Conservation (phyloP, 1,140 invertebrate genomes). For the Sitodiplosis mosellana region DNA sequence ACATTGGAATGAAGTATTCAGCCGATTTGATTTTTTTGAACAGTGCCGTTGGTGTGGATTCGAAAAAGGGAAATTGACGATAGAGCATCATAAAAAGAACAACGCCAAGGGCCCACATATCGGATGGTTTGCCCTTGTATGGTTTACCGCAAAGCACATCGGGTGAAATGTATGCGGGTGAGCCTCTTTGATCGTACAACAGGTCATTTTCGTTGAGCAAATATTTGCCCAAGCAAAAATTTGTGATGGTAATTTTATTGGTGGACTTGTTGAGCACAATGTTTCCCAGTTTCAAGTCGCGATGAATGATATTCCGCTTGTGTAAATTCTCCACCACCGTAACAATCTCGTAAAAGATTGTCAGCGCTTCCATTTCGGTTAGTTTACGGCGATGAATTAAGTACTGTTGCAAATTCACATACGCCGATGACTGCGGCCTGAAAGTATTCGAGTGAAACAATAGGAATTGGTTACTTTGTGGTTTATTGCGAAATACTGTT, state of each 20-base stretch:
- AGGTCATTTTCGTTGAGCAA: conserved; percentile 53
- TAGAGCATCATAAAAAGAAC: conserved; percentile 72
- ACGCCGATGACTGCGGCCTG: conserved; percentile 41
- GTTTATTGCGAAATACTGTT: neutral
- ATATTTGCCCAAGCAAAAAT: conserved; percentile 69
- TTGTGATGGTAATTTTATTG: conserved; percentile 51
- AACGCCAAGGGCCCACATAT: conserved; percentile 75
- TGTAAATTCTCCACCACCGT: conserved; percentile 57
- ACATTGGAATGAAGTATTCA: conserved; percentile 45
- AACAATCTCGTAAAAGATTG: conserved; percentile 62
- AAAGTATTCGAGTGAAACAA: conserved; percentile 25
- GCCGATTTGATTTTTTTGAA: conserved; percentile 58
- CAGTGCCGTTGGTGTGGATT: conserved; percentile 55
- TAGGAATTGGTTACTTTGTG: too few relatives aligned
- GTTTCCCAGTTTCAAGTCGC: conserved; percentile 67
- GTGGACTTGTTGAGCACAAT: conserved; percentile 55
- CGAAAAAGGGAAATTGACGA: conserved; percentile 76
- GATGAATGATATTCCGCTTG: conserved; percentile 64
- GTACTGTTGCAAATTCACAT: conserved; percentile 65
- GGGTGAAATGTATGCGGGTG: conserved; percentile 70
- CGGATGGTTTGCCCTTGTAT: conserved; percentile 59
- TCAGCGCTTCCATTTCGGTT: conserved; percentile 51
- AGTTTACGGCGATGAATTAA: conserved; percentile 63
- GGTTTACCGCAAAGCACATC: conserved; percentile 62
- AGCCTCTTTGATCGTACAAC: conserved; percentile 62